These are phyloP conservation scores for Eupsittula cactorum DNA, from an alignment of 2,113 vertebrate species.

Conservation along the genomic window DNA sequence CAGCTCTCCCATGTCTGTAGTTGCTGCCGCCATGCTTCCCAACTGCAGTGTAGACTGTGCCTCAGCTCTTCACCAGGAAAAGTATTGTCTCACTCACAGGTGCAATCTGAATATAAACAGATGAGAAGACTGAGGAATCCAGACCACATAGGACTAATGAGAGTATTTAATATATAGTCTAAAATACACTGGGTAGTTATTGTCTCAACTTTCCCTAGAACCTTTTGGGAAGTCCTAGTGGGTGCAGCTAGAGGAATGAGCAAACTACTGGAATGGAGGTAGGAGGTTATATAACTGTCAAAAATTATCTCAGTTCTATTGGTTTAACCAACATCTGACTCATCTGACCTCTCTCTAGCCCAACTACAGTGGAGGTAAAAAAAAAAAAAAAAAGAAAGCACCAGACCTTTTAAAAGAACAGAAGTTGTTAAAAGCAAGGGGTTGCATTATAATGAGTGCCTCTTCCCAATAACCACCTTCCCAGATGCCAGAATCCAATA, in stretches of 20 bases:
- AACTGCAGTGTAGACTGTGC: background rate
- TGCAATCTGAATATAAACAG: background rate
- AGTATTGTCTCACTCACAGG: background rate
- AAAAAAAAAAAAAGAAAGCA: background rate
- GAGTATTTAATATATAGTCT: background rate
- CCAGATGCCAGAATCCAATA: background rate
- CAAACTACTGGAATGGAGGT: background rate
- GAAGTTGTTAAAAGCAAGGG: background rate
- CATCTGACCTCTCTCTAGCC: background rate
- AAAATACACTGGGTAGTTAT: background rate
- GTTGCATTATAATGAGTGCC: background rate
- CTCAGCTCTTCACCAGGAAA: background rate
- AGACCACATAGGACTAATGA: background rate
- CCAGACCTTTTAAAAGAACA: background rate
- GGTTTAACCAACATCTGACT: slow-evolving; percentile 26
- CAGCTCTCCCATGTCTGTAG: background rate
- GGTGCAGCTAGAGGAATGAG: background rate
- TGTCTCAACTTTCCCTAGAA: background rate
- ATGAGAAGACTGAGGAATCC: background rate
- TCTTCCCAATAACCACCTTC: background rate
- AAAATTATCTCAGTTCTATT: slow-evolving; percentile 31
- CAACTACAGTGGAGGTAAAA: background rate
- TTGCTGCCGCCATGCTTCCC: background rate
- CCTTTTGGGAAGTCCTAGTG: background rate
- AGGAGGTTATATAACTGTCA: slow-evolving; percentile 4